Conservation (phyloP, 2,113 vertebrate genomes). For the Oreamnos americanus region DNA sequence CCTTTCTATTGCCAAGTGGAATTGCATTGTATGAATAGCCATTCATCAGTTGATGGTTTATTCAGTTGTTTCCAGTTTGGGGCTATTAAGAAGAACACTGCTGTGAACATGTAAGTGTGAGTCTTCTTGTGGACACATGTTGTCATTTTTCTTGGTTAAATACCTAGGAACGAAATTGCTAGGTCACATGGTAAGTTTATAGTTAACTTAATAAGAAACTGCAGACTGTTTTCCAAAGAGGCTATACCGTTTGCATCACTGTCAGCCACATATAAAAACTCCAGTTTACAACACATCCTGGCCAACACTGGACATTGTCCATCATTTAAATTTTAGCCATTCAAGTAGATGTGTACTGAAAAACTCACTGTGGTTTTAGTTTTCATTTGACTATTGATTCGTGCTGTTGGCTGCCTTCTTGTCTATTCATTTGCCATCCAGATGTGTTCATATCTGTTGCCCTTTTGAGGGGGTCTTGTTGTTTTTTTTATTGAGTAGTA, state of each 20-base stretch:
- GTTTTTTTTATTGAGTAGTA: background rate
- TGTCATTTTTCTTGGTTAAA: background rate
- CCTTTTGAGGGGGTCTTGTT: background rate
- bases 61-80: background rate
- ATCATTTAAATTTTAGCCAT: background rate
- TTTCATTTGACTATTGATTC: background rate
- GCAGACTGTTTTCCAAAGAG: background rate
- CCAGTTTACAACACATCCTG: background rate
- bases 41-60: background rate
- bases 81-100: background rate
- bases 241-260: background rate
- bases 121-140: background rate
- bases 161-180: background rate
- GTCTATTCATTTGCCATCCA: background rate
- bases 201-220: background rate
- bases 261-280: background rate
- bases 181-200: background rate
- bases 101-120: background rate
- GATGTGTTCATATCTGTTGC: background rate
- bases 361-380: background rate
- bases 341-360: background rate
- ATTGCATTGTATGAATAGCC: accelerated
- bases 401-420: background rate
- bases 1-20: background rate
- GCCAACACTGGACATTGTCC: background rate